Evolutionary conservation across 2,113 vertebrate species (phyloP), one percentile per base, ranked within the genome.

Genomic region (Channa argus): DNA sequence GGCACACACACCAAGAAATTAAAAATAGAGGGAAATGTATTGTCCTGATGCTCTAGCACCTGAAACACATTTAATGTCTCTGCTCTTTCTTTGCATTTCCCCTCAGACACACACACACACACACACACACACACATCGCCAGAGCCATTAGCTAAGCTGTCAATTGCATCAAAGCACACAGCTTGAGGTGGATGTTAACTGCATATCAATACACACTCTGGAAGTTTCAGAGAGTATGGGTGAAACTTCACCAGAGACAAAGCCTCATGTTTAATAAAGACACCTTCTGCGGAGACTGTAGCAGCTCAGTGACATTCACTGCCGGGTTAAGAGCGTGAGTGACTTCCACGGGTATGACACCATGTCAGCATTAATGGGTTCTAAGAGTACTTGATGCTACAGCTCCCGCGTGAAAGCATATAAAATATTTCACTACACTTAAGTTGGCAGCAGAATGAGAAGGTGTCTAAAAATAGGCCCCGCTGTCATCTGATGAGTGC

Each of bases 311-410:
- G 37, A 52, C 49, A 34, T 45, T 74, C 49, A n/a, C 59, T 3
- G 12, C 58, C 2, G 12, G 36, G 14, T 3, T 43, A 14, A 71
- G 69, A 64, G 73, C 44, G 36, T 43, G 60, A 59, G 63, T 46
- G 68, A 69, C 59, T 58, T 65, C 43, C 59, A 15, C 47, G 10
- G 78, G 39, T 41, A 45, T 34, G 43, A 67, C 47, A 43, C 68
- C 55, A 47, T 50, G 52, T 63, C 83, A 50, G 67, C 71, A 51
- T 73, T 83, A 83, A 81, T 81, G 59, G 80, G 59, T 36, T 54
- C 70, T 66, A 54, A 79, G 77, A 76, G 50, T 13, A 47, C 77
- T 71, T 37, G 63, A 54, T 53, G 66, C 43, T 54, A 9, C 72
- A 11, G 63, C 55, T 63, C 43, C 64, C 11, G 8, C 56, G 52